These are phyloP conservation scores for Cataglyphis hispanica DNA, from an alignment of 1,140 invertebrate genomes.

Conservation along the genomic window DNA sequence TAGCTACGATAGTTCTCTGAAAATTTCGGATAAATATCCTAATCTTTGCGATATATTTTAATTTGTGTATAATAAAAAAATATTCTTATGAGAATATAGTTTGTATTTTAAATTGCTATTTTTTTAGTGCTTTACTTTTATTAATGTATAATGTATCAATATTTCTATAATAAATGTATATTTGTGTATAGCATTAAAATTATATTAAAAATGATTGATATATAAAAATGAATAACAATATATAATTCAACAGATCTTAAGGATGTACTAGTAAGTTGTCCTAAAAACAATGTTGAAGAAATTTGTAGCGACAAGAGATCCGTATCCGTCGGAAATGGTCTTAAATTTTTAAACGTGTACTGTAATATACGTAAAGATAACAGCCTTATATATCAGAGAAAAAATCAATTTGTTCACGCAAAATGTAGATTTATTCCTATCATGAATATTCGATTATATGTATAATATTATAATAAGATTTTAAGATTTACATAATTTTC, in stretches of 20 bases:
- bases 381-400: background rate
- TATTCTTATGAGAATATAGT: background rate
- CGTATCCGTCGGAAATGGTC: background rate
- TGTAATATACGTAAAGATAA: background rate
- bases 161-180: too few species aligned
- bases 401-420: background rate
- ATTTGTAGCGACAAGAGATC: background rate
- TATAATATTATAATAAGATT: conserved; percentile 1
- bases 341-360: background rate
- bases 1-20: background rate
- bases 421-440: background rate
- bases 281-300: background rate
- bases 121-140: too few species aligned
- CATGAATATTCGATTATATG: background rate
- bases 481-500: background rate
- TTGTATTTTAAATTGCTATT: too few species aligned
- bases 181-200: too few species aligned
- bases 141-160: too few species aligned
- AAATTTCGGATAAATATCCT: background rate
- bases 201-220: background rate
- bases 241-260: background rate
- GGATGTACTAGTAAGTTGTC: background rate
- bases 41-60: conserved; percentile 2
- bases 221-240: background rate
- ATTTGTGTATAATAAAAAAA: background rate